Evolutionary conservation across 1,140 invertebrate species (phyloP), one percentile per base, ranked within the genome.

Genomic region (Eupeodes corollae): DNA sequence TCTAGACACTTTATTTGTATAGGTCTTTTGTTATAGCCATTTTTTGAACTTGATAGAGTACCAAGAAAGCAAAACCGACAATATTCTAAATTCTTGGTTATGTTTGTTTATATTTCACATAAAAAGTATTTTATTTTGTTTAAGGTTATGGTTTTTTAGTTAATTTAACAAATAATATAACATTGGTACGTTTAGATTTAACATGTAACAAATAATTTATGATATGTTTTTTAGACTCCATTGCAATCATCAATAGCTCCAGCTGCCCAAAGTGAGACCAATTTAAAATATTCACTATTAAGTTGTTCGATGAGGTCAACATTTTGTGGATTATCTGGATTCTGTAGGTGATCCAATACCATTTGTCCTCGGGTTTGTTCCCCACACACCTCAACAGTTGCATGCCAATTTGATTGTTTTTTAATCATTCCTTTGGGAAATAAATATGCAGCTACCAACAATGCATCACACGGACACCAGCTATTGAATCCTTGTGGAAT

Each of bases 281-380:
- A 41, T 55, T 77, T 69, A 41, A 75, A 76, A 14, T 71, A 56
- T 41, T 73, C 68, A 3, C 58, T 57, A 50, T 79, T 66, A 5
- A 79, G 61, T 38, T 71, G 53, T 50, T 73, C 68, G 39, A 81
- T 72, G 15, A 81, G 53, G 15, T 60, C 58, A 3, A 75, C 71
- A 61, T 81, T 81, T 8, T 71, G 67, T 2, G 61, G 63, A 43
- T 57, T 60, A 33, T 71, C 58, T 6, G 66, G 64, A 8, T 61
- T 58, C 34, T 68, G 60, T 12, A 72, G 52, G 58, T 78, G 76
- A 68, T 80, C 77, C 26, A 82, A 58, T 0, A 79, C 71, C 50
- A 79, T 70, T 60, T 78, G 74, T 3, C 79, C 80, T 53, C 79
- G 67, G 1, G 78, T 80, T 50, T 68, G 68, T 11, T 51, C 54